phyloP scores from a whole-genome alignment of 2,797 vertebrate genomes.

The Hybognathus amarus region DNA sequence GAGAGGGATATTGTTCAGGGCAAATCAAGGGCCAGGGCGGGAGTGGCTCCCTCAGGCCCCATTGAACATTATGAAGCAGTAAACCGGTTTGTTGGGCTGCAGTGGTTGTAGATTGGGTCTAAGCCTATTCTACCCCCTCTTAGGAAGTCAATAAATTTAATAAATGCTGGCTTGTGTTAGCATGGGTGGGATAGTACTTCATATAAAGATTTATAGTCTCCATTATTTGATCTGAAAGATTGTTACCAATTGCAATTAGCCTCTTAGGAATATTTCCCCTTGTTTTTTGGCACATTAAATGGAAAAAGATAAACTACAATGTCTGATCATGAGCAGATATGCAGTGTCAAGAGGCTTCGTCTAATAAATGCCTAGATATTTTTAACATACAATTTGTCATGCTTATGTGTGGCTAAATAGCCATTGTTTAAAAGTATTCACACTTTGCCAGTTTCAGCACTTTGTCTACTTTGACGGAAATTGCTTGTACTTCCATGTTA shows the following conservation, averaged over 20 bases:
- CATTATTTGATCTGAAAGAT: conserved; percentile 45
- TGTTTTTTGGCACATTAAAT: conserved; percentile 38
- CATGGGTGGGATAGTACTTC: conserved; percentile 45
- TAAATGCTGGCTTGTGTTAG: conserved; percentile 33
- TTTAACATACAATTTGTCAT: conserved; percentile 27
- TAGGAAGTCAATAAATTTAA: conserved; percentile 51
- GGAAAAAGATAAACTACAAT: conserved; percentile 19
- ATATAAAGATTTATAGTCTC: conserved; percentile 28
- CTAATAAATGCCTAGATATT: conserved; percentile 34
- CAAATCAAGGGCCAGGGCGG: conserved; percentile 43
- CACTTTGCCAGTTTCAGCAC: conserved; percentile 53
- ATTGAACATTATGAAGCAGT: conserved; percentile 59
- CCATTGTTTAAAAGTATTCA: conserved; percentile 44
- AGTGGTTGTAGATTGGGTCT: conserved; percentile 53
- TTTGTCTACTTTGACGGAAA: conserved; percentile 50
- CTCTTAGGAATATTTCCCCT: conserved; percentile 31
- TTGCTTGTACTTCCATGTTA: conserved; percentile 46
- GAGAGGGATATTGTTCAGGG: conserved; percentile 43
- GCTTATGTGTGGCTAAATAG: conserved; percentile 5
- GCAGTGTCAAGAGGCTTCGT: conserved; percentile 31
- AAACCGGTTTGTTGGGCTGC: conserved; percentile 62
- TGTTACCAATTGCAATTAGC: conserved; percentile 25
- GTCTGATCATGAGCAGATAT: conserved; percentile 40
- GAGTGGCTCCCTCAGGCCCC: conserved; percentile 68
- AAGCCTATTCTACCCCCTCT: conserved; percentile 54